Percentiles rank a stretch among this genome's conserved stretches.
Conservation (phyloP, 2,888 invertebrate genomes). For the Eupithecia centaureata region DNA sequence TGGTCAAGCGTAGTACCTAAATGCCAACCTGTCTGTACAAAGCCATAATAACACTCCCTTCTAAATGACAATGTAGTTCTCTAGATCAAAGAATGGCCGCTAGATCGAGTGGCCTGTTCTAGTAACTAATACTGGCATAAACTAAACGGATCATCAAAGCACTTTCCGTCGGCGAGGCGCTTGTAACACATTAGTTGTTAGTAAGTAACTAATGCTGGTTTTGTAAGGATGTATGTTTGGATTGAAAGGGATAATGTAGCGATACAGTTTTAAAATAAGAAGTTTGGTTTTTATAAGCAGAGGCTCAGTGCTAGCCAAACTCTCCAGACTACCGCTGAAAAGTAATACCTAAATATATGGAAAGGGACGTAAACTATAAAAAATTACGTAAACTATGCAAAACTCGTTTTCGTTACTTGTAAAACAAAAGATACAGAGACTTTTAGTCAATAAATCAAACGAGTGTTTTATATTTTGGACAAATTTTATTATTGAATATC, state of each 20-base stretch:
- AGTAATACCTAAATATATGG: neutral
- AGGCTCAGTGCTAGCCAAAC: no score
- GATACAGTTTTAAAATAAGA: neutral
- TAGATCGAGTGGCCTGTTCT: slow-evolving; percentile 34
- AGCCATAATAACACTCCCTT: slow-evolving; percentile 22
- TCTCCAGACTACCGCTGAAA: no score
- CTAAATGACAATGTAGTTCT: slow-evolving; percentile 25
- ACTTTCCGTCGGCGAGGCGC: slow-evolving; percentile 57
- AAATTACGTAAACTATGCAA: no score
- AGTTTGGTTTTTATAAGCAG: neutral
- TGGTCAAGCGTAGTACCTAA: slow-evolving; percentile 3
- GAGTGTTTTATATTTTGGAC: neutral
- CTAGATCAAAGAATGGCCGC: slow-evolving; percentile 35
- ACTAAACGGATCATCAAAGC: slow-evolving; percentile 59
- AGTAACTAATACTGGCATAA: slow-evolving; percentile 41
- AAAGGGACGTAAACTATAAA: no score
- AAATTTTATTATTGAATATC: neutral
- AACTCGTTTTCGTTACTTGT: no score
- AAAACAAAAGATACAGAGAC: no score
- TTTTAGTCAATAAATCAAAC: neutral
- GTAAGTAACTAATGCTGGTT: slow-evolving; percentile 57
- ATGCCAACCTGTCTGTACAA: slow-evolving; percentile 19
- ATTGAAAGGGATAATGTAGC: slow-evolving; percentile 1
- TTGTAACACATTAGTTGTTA: slow-evolving; percentile 65
- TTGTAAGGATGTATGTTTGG: slow-evolving; percentile 17